These are phyloP conservation scores for Eilema depressum DNA, from an alignment of 2,888 invertebrate genomes.

Conservation along the genomic window DNA sequence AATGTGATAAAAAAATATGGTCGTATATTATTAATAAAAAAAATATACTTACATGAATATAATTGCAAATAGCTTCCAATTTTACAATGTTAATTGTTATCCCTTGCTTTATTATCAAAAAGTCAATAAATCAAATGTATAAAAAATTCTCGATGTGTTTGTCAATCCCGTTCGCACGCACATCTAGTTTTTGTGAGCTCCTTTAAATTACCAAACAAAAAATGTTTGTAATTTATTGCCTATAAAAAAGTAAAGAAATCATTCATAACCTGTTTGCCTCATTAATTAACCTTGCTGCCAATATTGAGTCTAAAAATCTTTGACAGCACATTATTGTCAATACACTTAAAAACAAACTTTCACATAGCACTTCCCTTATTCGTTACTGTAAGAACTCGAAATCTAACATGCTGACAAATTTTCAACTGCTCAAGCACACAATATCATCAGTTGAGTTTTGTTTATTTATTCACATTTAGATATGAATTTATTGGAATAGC, in stretches of 20 bases:
- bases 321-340: conserved; percentile 1
- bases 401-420: conserved; percentile 30
- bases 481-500: background rate
- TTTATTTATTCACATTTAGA: too few relatives aligned
- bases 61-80: background rate
- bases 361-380: conserved; percentile 70
- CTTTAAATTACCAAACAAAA: background rate
- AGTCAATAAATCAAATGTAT: background rate
- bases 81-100: background rate
- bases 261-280: background rate
- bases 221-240: background rate
- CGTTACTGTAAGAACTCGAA: conserved; percentile 68
- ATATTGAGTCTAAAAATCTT: background rate
- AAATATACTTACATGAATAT: background rate
- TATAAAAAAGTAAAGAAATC: background rate
- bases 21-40: background rate
- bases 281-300: background rate
- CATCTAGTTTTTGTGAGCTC: background rate
- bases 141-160: background rate
- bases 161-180: background rate
- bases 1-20: background rate
- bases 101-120: background rate
- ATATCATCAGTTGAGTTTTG: too few relatives aligned
- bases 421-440: conserved; percentile 18
- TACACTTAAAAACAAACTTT: conserved; percentile 58